Evolutionary conservation across 2,113 vertebrate genomes (phyloP).

Genomic region (Rhombomys opimus): DNA sequence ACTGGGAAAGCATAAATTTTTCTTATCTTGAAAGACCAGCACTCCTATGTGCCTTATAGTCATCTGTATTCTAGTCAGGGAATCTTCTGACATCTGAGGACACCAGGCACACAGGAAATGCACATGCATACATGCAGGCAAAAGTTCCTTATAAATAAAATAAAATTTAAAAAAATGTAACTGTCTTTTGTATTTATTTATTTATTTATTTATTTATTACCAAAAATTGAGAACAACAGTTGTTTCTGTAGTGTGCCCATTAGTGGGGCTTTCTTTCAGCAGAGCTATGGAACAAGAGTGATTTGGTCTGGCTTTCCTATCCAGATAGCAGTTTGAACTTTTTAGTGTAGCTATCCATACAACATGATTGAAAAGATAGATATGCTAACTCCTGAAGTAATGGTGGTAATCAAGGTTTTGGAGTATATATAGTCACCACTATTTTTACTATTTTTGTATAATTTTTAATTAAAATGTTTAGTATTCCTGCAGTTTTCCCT

Average conservation of each 20-base stretch:
- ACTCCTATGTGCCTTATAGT: too few relatives aligned
- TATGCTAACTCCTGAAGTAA: neutral
- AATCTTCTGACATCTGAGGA: too few relatives aligned
- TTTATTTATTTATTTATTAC: too few relatives aligned
- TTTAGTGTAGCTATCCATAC: neutral
- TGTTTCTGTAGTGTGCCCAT: too few relatives aligned
- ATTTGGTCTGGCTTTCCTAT: neutral
- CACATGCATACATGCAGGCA: too few relatives aligned
- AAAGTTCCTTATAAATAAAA: too few relatives aligned
- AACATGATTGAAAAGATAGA: constrained; percentile 4
- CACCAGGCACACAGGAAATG: too few relatives aligned
- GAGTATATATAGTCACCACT: neutral
- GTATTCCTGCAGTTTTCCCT: neutral
- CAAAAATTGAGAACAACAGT: too few relatives aligned
- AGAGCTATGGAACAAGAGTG: neutral
- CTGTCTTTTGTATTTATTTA: too few relatives aligned
- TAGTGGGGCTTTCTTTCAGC: constrained; percentile 12
- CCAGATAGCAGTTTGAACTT: neutral
- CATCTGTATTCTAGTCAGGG: too few relatives aligned
- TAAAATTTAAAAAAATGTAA: too few relatives aligned
- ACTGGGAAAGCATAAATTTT: neutral
- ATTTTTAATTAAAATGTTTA: neutral
- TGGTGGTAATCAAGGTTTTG: neutral
- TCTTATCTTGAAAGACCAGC: neutral
- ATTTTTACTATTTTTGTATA: constrained; percentile 9